Evolutionary conservation across 2,888 invertebrate species (phyloP).

Genomic region (Dermolepida albohirtum): DNA sequence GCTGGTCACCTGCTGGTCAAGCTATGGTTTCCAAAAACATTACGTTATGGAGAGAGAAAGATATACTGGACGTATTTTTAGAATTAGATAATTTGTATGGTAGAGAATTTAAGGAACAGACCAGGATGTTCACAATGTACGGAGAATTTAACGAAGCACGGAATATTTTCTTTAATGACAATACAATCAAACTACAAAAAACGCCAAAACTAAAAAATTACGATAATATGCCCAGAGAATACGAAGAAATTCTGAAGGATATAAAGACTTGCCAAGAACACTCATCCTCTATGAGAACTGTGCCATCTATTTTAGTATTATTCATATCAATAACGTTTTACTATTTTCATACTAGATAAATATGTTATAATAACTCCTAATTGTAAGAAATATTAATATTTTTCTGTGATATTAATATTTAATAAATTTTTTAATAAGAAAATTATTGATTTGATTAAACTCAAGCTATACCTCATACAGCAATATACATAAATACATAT

Average conservation of each 20-base stretch:
- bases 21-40: slow-evolving; percentile 72
- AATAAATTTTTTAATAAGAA: slow-evolving; percentile 32
- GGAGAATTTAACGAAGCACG: slow-evolving; percentile 74
- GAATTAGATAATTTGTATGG: slow-evolving; percentile 80
- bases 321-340: slow-evolving; percentile 33
- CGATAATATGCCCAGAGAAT: slow-evolving; percentile 56
- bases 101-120: slow-evolving; percentile 68
- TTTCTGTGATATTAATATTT: slow-evolving; percentile 49
- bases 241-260: slow-evolving; percentile 51
- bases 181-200: slow-evolving; percentile 62
- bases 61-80: slow-evolving; percentile 77
- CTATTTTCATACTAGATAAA: slow-evolving; percentile 12
- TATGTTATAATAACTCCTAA: slow-evolving; percentile 19
- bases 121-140: slow-evolving; percentile 76
- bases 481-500: slow-evolving; percentile 20
- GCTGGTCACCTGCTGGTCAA: slow-evolving; percentile 78
- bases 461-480: neutral
- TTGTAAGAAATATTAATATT: slow-evolving; percentile 40
- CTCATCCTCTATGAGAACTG: slow-evolving; percentile 16
- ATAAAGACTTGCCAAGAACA: slow-evolving; percentile 48
- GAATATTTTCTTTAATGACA: slow-evolving; percentile 76
- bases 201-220: slow-evolving; percentile 57
- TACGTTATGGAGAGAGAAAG: slow-evolving; percentile 71
- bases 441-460: slow-evolving; percentile 15
- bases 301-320: slow-evolving; percentile 34